These are phyloP conservation scores for Asarcornis scutulata DNA, from an alignment of 2,113 vertebrate species.

Conservation along the genomic window DNA sequence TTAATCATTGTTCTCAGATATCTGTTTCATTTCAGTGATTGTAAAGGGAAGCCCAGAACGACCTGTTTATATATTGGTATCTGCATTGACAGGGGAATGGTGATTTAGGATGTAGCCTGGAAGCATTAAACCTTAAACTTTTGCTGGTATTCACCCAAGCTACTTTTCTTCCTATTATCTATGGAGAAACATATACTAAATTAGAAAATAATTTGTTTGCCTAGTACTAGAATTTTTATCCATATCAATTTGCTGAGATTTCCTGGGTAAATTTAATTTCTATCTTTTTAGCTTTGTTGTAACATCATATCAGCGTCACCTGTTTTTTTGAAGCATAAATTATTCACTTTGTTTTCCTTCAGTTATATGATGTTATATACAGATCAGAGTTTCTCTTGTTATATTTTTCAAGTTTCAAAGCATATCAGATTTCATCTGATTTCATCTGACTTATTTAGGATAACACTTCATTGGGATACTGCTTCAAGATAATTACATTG, in stretches of 20 bases:
- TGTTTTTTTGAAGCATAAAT: not conserved
- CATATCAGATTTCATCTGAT: not conserved
- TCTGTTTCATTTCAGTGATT: not conserved
- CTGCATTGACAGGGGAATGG: not conserved
- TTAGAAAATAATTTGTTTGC: not conserved
- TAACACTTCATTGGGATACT: not conserved
- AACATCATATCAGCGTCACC: not conserved
- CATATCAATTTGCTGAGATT: slow-evolving; percentile 21
- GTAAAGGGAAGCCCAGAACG: not conserved
- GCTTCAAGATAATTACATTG: not conserved
- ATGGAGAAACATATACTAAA: not conserved
- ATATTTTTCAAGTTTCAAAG: not conserved
- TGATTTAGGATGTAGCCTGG: not conserved
- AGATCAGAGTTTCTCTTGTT: not conserved
- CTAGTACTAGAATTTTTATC: slow-evolving; percentile 9
- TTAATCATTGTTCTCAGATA: not conserved
- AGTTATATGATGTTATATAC: not conserved
- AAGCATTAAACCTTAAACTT: not conserved
- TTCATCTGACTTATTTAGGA: slow-evolving; percentile 18
- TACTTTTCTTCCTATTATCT: not conserved
- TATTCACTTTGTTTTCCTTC: not conserved
- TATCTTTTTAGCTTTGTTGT: not conserved
- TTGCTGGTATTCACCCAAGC: not conserved
- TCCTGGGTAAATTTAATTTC: slow-evolving; percentile 30
- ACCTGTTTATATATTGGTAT: not conserved